A percentile compares a stretch with the other conserved stretches of the same genome.
phyloP scores from a whole-genome alignment of 2,797 vertebrate species.

The Pogonophryne albipinna region DNA sequence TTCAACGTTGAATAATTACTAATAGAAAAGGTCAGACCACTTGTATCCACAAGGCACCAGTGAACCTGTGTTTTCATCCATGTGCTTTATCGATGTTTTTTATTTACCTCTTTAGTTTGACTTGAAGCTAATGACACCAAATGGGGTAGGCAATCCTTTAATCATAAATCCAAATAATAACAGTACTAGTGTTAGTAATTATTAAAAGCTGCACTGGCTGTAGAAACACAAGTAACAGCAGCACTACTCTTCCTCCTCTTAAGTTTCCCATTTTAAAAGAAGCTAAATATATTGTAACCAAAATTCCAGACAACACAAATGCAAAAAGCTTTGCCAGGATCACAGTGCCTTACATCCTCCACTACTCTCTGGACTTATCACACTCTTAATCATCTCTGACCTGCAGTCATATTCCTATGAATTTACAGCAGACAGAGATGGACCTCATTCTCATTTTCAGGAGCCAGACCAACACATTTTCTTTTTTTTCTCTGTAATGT shows the following conservation, averaged over 20 bases:
- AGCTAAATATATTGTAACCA: background rate
- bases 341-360: slow-evolving; percentile 13
- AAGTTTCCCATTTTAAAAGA: background rate
- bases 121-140: background rate
- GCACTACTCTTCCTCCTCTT: background rate
- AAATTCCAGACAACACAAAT: background rate
- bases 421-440: slow-evolving; percentile 46
- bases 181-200: background rate
- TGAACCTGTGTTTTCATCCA: background rate
- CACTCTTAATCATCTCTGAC: slow-evolving; percentile 47
- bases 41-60: background rate
- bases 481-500: slow-evolving; percentile 16
- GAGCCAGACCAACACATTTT: slow-evolving; percentile 27
- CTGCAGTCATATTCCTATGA: slow-evolving; percentile 30
- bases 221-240: background rate
- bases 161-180: background rate
- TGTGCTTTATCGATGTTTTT: background rate
- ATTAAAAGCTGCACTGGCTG: background rate
- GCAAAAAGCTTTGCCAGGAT: slow-evolving; percentile 3
- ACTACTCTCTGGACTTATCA: slow-evolving; percentile 42
- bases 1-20: background rate
- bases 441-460: slow-evolving; percentile 36
- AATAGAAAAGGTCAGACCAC: background rate
- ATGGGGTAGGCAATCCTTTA: background rate
- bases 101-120: background rate